phyloP scores from a whole-genome alignment of 2,888 invertebrate species.

The Calameuta pallipes region DNA sequence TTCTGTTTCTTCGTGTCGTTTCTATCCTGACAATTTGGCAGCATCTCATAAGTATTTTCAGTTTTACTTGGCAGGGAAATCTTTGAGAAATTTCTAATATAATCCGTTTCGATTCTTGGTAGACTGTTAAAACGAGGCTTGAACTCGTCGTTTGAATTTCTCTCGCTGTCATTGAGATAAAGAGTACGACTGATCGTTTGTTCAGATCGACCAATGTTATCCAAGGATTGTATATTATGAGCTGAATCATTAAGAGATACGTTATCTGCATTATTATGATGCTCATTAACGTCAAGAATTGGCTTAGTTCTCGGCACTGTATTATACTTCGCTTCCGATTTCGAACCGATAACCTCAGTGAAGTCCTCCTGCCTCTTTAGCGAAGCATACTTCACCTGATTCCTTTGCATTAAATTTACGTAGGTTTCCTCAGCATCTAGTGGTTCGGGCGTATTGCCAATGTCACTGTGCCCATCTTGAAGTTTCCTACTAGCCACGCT shows the following conservation, averaged over 20 bases:
- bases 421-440: not conserved
- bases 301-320: not conserved
- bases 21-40: not conserved
- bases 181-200: not conserved
- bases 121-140: not conserved
- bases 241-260: not conserved
- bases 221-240: not conserved
- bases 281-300: not conserved
- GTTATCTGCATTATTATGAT: not conserved
- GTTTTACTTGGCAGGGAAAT: not conserved
- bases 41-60: not conserved
- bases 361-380: not conserved
- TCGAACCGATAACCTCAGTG: not conserved
- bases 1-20: not conserved
- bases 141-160: not conserved
- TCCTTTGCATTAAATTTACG: constrained; percentile 4
- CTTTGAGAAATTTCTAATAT: not conserved
- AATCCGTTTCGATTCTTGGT: not conserved
- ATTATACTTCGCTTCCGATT: not conserved
- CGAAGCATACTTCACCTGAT: constrained; percentile 1
- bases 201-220: not conserved
- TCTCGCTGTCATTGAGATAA: not conserved
- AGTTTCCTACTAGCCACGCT: constrained; percentile 26
- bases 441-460: constrained; percentile 4
- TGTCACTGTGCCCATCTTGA: not conserved